A percentile compares a stretch with the other conserved stretches of the same genome.
Evolutionary conservation across 2,888 invertebrate genomes (phyloP).

Genomic region (Steinernema hermaphroditum): DNA sequence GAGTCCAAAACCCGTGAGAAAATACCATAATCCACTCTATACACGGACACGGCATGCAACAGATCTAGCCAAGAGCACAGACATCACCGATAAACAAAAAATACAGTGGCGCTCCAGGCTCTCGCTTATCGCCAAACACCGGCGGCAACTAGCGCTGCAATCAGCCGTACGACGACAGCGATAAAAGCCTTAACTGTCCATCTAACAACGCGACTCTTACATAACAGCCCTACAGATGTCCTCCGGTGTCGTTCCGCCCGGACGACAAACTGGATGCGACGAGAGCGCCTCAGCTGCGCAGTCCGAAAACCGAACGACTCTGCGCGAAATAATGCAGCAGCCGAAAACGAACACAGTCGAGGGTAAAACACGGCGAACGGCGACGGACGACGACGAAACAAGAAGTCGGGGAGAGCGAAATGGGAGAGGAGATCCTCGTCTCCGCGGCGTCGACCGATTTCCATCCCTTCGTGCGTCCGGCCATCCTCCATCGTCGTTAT

Average conservation of each 20-base stretch:
- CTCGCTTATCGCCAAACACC: too few relatives aligned
- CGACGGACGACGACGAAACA: background rate
- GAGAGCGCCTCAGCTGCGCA: background rate
- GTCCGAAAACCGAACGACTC: background rate
- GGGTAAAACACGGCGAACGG: background rate
- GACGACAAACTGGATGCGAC: background rate
- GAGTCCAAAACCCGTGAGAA: too few relatives aligned
- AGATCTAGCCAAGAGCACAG: too few relatives aligned
- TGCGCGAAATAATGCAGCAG: constrained; percentile 1
- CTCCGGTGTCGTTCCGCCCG: background rate
- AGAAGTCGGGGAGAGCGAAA: background rate
- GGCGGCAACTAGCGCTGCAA: too few relatives aligned
- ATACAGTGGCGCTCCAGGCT: too few relatives aligned
- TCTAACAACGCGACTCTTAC: too few relatives aligned
- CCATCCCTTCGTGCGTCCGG: background rate
- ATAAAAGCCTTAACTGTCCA: too few relatives aligned
- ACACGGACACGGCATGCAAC: too few relatives aligned
- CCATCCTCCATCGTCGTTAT: background rate
- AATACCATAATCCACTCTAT: too few relatives aligned
- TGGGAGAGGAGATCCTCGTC: background rate
- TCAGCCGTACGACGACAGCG: too few relatives aligned
- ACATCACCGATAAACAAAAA: too few relatives aligned
- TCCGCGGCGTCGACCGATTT: background rate
- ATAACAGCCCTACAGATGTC: background rate
- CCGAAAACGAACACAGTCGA: background rate